Conservation (phyloP, 2,797 vertebrate genomes). For the Melanotaenia boesemani region DNA sequence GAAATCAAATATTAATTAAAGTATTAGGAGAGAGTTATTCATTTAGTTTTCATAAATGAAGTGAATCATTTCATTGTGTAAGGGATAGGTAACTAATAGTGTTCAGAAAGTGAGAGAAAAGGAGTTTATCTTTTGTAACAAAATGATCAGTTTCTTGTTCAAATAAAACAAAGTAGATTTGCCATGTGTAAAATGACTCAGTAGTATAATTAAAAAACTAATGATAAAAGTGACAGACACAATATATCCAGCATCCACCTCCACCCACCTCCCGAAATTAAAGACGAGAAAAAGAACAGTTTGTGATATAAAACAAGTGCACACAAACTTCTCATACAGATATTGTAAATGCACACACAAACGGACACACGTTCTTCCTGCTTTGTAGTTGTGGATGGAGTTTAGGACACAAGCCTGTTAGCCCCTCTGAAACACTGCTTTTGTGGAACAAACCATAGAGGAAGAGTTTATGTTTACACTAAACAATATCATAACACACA, state of each 20-base stretch:
- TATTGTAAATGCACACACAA: not conserved
- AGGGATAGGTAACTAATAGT: too few species aligned
- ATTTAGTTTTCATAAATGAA: too few species aligned
- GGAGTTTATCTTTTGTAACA: too few species aligned
- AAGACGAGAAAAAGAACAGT: not conserved
- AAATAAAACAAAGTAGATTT: not conserved
- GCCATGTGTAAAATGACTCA: not conserved
- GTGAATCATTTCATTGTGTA: too few species aligned
- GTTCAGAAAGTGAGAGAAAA: too few species aligned
- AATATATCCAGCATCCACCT: not conserved
- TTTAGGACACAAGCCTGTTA: conserved; percentile 40
- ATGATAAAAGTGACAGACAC: not conserved
- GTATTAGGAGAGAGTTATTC: too few species aligned
- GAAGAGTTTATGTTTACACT: conserved; percentile 36
- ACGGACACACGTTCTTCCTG: conserved; percentile 29
- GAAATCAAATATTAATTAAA: too few species aligned
- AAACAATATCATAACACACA: conserved; percentile 34
- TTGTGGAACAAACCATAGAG: conserved; percentile 36
- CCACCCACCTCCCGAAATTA: not conserved
- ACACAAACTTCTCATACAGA: not conserved
- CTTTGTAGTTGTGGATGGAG: conserved; percentile 46
- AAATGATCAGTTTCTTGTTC: not conserved
- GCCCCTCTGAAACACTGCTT: conserved; percentile 33
- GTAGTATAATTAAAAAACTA: not conserved
- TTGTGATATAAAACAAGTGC: not conserved